Conservation (phyloP, 2,888 invertebrate species). For the Himalopsyche tibetana region DNA sequence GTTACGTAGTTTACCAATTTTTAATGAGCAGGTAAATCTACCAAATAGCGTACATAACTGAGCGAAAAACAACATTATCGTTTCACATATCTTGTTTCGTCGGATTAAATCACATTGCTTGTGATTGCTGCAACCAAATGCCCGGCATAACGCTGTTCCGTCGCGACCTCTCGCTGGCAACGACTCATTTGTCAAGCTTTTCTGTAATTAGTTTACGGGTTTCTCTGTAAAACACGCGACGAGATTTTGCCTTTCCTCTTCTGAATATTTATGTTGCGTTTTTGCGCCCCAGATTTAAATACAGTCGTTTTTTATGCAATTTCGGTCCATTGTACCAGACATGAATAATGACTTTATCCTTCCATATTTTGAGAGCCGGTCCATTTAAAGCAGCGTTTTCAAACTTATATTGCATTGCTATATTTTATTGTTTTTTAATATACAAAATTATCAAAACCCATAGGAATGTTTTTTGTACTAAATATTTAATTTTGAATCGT, state of each 20-base stretch:
- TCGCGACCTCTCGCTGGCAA: slow-evolving; percentile 3
- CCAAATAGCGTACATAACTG: too few species aligned
- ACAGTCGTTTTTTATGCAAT: slow-evolving; percentile 20
- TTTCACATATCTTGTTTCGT: too few species aligned
- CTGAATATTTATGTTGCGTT: slow-evolving; percentile 55
- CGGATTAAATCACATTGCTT: too few species aligned
- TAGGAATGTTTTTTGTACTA: too few species aligned
- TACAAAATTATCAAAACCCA: too few species aligned
- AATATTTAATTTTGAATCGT: too few species aligned
- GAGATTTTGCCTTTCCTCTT: slow-evolving; percentile 54
- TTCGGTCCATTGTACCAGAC: not conserved
- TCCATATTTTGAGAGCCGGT: not conserved
- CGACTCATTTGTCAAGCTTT: slow-evolving; percentile 54
- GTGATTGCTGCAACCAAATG: not conserved
- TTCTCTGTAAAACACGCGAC: slow-evolving; percentile 44
- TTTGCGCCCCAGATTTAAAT: not conserved
- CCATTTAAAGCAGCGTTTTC: not conserved
- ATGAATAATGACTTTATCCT: not conserved
- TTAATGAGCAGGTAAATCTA: too few species aligned
- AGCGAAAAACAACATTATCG: too few species aligned
- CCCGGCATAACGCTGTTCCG: not conserved
- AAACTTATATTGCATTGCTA: too few species aligned
- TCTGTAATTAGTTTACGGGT: slow-evolving; percentile 57
- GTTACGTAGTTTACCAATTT: too few species aligned
- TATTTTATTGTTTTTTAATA: too few species aligned